phyloP scores from a whole-genome alignment of 2,888 invertebrate species.

The Pristionchus exspectatus region DNA sequence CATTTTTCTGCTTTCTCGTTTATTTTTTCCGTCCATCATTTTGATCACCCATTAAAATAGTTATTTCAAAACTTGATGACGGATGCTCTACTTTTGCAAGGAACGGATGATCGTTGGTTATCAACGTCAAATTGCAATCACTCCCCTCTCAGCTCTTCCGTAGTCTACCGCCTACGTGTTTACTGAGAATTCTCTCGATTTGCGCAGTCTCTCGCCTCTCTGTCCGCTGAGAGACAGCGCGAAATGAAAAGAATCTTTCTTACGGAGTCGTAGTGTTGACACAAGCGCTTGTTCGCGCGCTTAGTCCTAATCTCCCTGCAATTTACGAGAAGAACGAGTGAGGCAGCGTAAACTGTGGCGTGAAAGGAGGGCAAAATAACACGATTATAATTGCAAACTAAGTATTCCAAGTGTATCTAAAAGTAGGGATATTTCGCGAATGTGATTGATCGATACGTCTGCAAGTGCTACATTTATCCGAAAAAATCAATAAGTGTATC shows the following conservation, averaged over 20 bases:
- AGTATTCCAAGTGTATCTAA: too few species aligned
- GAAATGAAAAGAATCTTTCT: background rate
- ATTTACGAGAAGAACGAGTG: background rate
- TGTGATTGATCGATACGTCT: background rate
- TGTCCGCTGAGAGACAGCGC: background rate
- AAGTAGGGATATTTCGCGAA: too few species aligned
- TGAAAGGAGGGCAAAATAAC: too few species aligned
- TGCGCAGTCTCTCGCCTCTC: background rate
- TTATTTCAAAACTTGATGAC: too few species aligned
- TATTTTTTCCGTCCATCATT: background rate
- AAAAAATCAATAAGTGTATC: background rate
- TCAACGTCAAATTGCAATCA: background rate
- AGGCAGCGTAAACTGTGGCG: background rate
- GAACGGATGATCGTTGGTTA: too few species aligned
- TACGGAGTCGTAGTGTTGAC: background rate
- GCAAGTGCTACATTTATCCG: background rate
- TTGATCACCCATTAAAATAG: too few species aligned
- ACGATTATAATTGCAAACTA: background rate
- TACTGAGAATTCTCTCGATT: background rate
- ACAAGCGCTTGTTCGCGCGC: slow-evolving; percentile 10
- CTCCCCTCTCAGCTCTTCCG: background rate
- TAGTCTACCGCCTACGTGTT: background rate
- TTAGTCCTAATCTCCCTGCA: background rate
- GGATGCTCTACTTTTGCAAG: too few species aligned
- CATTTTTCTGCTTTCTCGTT: background rate